These are phyloP conservation scores for Holothuria scabra DNA, from an alignment of 53 echinoderm and acorn worm species.

Conservation along the genomic window DNA sequence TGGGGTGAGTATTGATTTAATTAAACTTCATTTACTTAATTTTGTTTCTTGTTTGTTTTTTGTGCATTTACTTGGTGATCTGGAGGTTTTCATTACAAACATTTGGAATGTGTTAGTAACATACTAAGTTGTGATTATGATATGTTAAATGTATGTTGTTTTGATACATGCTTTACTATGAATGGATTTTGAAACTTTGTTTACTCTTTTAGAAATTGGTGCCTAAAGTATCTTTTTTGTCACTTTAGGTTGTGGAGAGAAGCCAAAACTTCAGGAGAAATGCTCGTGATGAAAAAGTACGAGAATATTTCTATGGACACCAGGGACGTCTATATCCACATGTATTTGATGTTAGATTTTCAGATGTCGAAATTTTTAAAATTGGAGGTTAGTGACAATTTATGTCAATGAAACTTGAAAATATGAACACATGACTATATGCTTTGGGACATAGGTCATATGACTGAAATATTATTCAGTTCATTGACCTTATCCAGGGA, in stretches of 20 bases:
- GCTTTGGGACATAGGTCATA: no score
- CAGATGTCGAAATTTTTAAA: slow-evolving; percentile 91
- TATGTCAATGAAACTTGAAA: background rate
- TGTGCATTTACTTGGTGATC: no score
- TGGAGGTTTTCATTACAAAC: no score
- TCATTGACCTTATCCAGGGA: no score
- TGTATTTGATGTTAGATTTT: slow-evolving; percentile 85
- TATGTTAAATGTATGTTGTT: no score
- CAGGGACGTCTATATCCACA: slow-evolving; percentile 87
- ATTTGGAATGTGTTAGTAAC: no score
- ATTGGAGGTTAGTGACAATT: slow-evolving; percentile 75
- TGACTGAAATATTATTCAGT: no score
- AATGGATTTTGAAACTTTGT: no score
- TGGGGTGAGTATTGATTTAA: slow-evolving; percentile 69
- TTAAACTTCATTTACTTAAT: background rate
- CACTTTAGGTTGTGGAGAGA: slow-evolving; percentile 87
- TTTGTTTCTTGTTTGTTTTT: background rate
- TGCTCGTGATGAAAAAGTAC: slow-evolving; percentile 75
- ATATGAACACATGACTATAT: background rate
- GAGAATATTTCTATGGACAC: slow-evolving; percentile 92
- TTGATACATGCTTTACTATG: no score
- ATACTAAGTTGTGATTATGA: no score
- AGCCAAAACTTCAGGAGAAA: slow-evolving; percentile 70
- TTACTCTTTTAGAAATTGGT: no score
- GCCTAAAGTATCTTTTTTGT: no score